These are phyloP conservation scores for Nephila pilipes DNA, from an alignment of 1,140 invertebrate genomes.

Conservation along the genomic window DNA sequence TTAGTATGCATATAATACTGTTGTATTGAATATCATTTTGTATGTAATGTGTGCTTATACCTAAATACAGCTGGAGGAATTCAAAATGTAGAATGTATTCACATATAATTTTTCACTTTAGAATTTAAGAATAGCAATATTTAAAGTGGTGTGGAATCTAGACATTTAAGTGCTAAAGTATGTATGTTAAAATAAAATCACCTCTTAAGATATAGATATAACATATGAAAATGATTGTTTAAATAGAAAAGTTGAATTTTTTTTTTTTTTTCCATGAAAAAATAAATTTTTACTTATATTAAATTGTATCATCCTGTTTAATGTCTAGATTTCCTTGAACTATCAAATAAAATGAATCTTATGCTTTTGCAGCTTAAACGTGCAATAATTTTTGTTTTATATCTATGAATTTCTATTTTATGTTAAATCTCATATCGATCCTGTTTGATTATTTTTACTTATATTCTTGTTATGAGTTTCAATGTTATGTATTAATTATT, in stretches of 20 bases:
- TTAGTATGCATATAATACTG: not conserved
- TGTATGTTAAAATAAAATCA: not conserved
- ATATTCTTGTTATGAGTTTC: too few species aligned
- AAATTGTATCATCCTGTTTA: not conserved
- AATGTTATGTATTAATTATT: too few species aligned
- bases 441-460: not conserved
- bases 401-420: not conserved
- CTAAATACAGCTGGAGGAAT: not conserved
- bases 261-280: not conserved
- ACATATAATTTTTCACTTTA: not conserved
- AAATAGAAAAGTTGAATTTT: not conserved
- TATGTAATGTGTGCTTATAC: not conserved
- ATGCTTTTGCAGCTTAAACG: not conserved
- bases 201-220: not conserved
- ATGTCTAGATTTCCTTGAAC: not conserved
- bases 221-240: not conserved
- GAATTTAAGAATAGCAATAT: not conserved
- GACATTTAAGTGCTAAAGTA: not conserved
- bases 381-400: conserved; percentile 11
- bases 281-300: not conserved
- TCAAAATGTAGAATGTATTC: not conserved
- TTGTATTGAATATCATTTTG: not conserved
- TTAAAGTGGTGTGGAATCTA: not conserved
- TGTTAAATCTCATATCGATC: not conserved
- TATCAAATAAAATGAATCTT: not conserved